Percentiles rank a stretch among this genome's conserved stretches.
Conservation (phyloP, 2,797 vertebrate species). For the Myotis daubentonii region DNA sequence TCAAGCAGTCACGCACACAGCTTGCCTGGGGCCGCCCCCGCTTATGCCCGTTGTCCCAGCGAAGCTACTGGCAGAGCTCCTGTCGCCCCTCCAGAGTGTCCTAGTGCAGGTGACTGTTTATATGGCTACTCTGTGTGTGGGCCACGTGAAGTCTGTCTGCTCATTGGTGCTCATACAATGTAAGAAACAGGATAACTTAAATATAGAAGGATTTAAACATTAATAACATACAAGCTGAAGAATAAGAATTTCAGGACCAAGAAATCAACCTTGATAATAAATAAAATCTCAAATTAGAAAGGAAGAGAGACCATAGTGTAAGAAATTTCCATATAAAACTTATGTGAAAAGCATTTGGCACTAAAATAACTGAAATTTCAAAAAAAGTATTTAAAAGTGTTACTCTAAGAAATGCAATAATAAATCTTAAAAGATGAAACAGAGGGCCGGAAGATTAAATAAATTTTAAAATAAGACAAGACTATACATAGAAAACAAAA, state of each 20-base stretch:
- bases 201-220: neutral
- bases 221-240: neutral
- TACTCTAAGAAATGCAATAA: neutral
- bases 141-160: neutral
- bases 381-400: constrained; percentile 35
- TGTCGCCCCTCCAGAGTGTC: neutral
- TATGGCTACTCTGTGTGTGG: neutral
- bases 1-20: neutral
- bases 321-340: neutral
- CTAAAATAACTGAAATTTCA: neutral
- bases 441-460: neutral
- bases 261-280: neutral
- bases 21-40: neutral
- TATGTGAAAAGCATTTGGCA: neutral
- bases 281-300: neutral
- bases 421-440: constrained; percentile 44
- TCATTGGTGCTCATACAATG: neutral
- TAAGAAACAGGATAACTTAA: constrained; percentile 7
- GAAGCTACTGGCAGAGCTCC: neutral
- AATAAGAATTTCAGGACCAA: constrained; percentile 10
- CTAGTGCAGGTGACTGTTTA: neutral
- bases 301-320: neutral
- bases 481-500: constrained; percentile 34
- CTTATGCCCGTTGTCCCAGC: neutral
- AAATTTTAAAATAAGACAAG: neutral